Percentiles rank a stretch among this genome's conserved stretches.
Conservation (phyloP, 2,113 vertebrate species). For the Platanista minor region DNA sequence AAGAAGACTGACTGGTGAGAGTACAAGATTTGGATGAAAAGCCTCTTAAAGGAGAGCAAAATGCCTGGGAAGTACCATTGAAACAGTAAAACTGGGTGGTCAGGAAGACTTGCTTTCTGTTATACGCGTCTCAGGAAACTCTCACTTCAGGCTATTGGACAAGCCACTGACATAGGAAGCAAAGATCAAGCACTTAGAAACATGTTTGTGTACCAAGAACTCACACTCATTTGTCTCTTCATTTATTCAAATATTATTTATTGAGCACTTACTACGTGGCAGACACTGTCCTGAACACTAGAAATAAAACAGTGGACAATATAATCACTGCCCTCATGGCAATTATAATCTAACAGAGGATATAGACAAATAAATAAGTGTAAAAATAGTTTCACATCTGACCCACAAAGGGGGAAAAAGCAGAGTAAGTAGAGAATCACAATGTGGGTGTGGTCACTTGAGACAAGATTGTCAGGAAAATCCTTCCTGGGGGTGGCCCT, state of each 20-base stretch:
- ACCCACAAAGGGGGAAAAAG: background rate
- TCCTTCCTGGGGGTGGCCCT: too few relatives aligned
- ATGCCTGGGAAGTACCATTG: background rate
- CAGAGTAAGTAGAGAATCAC: background rate
- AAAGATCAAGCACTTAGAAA: background rate
- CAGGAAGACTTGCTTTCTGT: background rate
- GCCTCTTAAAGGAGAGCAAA: background rate
- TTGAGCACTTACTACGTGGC: background rate
- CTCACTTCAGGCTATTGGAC: background rate
- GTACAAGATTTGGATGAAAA: background rate
- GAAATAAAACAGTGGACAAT: background rate
- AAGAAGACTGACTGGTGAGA: background rate
- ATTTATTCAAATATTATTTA: background rate
- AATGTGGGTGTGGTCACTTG: background rate
- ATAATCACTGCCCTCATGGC: background rate
- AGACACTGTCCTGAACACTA: background rate
- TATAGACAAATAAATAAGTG: background rate
- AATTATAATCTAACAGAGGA: background rate
- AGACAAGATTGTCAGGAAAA: background rate
- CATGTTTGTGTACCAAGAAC: background rate
- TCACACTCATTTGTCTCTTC: background rate
- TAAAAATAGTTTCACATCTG: background rate
- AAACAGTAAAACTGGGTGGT: background rate
- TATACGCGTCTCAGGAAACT: background rate
- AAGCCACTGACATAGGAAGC: background rate